These are phyloP conservation scores for Luehdorfia chinensis DNA, from an alignment of 1,140 invertebrate species.

Conservation along the genomic window DNA sequence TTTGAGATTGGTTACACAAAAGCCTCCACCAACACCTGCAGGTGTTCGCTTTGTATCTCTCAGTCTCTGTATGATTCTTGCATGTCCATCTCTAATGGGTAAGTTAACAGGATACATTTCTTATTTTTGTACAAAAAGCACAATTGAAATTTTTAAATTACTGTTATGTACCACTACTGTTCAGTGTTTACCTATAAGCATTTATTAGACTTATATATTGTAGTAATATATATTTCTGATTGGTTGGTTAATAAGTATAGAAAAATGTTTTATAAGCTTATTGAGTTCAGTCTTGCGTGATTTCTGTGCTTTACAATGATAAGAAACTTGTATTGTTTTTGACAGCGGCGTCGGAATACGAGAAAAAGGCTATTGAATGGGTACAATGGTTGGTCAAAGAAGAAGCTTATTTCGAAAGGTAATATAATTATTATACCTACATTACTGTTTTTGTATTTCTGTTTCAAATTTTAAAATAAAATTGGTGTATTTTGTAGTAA, in stretches of 20 bases:
- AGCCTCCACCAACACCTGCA: constrained; percentile 92
- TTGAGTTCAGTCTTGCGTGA: too few relatives aligned
- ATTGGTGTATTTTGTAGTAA: constrained; percentile 70
- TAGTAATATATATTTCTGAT: too few relatives aligned
- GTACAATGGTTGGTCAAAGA: constrained; percentile 95
- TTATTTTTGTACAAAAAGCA: constrained; percentile 8
- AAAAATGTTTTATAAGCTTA: too few relatives aligned
- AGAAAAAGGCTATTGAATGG: constrained; percentile 95
- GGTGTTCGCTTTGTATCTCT: constrained; percentile 96
- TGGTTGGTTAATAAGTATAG: too few relatives aligned
- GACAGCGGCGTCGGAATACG: constrained; percentile 83
- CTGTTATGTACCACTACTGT: too few relatives aligned
- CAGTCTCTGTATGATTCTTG: constrained; percentile 95
- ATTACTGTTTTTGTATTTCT: not conserved
- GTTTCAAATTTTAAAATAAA: too few relatives aligned
- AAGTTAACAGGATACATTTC: constrained; percentile 24
- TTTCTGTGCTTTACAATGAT: not conserved
- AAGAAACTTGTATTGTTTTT: constrained; percentile 19
- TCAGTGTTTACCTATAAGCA: too few relatives aligned
- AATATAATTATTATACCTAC: constrained; percentile 13
- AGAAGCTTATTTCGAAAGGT: constrained; percentile 90
- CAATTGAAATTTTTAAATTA: too few relatives aligned
- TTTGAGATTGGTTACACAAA: constrained; percentile 91
- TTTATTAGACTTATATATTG: too few relatives aligned
- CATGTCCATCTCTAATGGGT: constrained; percentile 92